phyloP scores from a whole-genome alignment of 2,888 invertebrate genomes.

The Suillia variegata region DNA sequence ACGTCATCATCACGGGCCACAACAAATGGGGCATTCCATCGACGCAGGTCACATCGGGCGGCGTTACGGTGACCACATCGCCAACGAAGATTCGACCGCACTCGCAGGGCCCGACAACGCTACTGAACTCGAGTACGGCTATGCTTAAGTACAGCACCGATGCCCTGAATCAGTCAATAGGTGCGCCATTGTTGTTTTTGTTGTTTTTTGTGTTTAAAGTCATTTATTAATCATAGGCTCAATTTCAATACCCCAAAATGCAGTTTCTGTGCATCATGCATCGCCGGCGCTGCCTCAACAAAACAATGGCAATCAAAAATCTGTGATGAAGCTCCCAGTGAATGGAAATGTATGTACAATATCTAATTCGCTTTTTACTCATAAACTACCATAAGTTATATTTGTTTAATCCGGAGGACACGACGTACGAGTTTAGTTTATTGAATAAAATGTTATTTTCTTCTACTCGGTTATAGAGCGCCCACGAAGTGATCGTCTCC shows the following conservation, averaged over 20 bases:
- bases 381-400: too few species aligned
- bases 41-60: constrained; percentile 62
- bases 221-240: constrained; percentile 52
- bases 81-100: constrained; percentile 63
- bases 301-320: constrained; percentile 57
- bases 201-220: too few species aligned
- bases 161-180: constrained; percentile 61
- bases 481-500: constrained; percentile 64
- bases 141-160: constrained; percentile 59
- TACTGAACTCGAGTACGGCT: constrained; percentile 58
- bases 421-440: too few species aligned
- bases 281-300: constrained; percentile 56
- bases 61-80: constrained; percentile 71
- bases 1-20: constrained; percentile 63
- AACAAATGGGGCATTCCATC: constrained; percentile 64
- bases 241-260: constrained; percentile 57
- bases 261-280: constrained; percentile 60
- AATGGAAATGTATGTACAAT: constrained; percentile 46
- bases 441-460: neutral
- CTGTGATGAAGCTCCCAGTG: constrained; percentile 59
- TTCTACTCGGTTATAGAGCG: constrained; percentile 34
- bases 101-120: constrained; percentile 64
- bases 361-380: neutral
- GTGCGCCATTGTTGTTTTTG: too few species aligned
- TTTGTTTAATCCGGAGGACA: too few species aligned